Percentiles rank a stretch among this genome's conserved stretches.
Conservation (phyloP, 2,797 vertebrate species). For the Capromys pilorides region DNA sequence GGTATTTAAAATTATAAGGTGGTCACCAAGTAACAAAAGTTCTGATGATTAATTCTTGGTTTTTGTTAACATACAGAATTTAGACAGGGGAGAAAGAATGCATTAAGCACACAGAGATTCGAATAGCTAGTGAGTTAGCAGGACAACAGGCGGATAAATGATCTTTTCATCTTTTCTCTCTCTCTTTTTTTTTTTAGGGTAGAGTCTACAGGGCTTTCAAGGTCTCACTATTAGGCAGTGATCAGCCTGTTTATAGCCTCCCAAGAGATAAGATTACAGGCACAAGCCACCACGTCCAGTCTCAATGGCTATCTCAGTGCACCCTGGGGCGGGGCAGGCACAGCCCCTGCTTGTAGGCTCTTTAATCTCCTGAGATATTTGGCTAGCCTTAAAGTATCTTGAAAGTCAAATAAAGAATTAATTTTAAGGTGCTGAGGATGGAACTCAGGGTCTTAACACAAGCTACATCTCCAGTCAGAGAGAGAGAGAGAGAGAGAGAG, state of each 20-base stretch:
- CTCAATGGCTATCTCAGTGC: no score
- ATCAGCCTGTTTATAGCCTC: no score
- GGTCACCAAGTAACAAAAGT: background rate
- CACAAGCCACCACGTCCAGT: no score
- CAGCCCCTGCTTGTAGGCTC: no score
- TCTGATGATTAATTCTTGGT: background rate
- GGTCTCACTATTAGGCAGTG: no score
- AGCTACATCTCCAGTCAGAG: background rate
- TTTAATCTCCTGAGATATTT: no score
- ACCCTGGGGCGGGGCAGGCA: no score
- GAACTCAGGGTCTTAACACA: background rate
- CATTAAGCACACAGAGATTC: background rate
- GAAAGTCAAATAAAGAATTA: background rate
- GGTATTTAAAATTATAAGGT: background rate
- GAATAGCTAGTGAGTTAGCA: background rate
- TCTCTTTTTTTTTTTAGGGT: no score
- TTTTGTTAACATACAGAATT: background rate
- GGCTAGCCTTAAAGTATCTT: background rate
- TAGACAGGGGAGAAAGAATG: background rate
- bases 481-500: no score
- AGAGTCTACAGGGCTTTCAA: no score
- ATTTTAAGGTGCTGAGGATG: background rate
- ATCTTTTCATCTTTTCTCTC: no score
- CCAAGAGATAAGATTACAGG: no score
- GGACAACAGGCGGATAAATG: background rate